Base-by-base conservation (phyloP, 1,140 invertebrate species). In the Apis laboriosa region DNA sequence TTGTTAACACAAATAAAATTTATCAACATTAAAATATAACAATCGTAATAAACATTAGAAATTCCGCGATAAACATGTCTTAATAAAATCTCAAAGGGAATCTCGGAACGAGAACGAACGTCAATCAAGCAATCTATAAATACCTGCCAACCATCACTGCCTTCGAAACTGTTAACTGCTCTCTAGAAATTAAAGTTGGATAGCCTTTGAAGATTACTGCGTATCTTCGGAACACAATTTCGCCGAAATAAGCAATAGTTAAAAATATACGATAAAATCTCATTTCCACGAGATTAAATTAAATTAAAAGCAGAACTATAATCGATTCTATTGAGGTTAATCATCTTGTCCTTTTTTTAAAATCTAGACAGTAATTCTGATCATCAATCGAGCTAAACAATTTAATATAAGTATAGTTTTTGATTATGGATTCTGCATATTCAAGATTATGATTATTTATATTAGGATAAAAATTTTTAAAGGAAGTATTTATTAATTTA, bases 61-160 rank as follows among this genome's bases (percentile, higher is more conserved):
- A 74, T 49, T 75, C 21, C n/a, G 15, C 72, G 43, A 75, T 63
- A 61, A 75, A 75, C 21, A 75, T n/a, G 72, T 74, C 72, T 75
- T 24, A 28, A 28, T 28, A 19, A 8, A 21, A 24, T 13, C 72
- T 19, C 15, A 24, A 43, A 11, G 43, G 61, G 28, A 58, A 75
- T 49, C 21, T 61, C 56, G 13, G 34, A 75, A 75, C 72, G 72
- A 24, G 72, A 75, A 61, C 72, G 72, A 49, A 61, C 72, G 72
- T 75, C 72, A 75, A 75, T 75, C 72, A 75, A 51, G 34, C 34
- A 7, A 24, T n/a, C 72, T 75, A 75, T 75, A 75, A 75, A 75
- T 75, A 75, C 34, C 34, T 15, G 28, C 56, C 34, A 74, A 63
- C 56, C 56, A 75, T 63, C 21, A n/a, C 72, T 43, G 43, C 43